These are phyloP conservation scores for Campodea augens DNA, from an alignment of 1,140 invertebrate genomes.

Conservation along the genomic window DNA sequence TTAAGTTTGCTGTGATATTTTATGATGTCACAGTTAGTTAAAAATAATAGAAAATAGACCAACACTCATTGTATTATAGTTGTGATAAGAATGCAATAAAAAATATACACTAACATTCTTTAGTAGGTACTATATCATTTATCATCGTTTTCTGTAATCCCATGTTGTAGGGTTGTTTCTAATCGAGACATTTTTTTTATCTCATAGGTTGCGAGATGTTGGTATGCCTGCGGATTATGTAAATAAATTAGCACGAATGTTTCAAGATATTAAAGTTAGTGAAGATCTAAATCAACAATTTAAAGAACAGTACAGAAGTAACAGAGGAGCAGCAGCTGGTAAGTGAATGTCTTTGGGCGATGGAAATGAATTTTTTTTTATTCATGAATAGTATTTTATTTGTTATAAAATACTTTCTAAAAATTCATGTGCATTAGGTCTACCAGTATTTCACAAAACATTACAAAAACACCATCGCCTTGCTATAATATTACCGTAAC, in stretches of 20 bases:
- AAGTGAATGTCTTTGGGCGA: constrained; percentile 18
- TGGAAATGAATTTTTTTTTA: no score
- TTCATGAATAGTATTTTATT: no score
- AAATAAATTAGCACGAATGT: constrained; percentile 92
- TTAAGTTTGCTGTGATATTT: background rate
- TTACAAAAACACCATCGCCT: no score
- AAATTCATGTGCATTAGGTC: no score
- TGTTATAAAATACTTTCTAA: no score
- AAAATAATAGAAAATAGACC: background rate
- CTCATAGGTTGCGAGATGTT: constrained; percentile 49
- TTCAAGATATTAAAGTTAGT: constrained; percentile 97
- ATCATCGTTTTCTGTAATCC: background rate
- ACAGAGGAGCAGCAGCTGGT: constrained; percentile 33
- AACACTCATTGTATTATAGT: background rate
- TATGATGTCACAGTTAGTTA: background rate
- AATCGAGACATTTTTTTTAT: constrained; percentile 6
- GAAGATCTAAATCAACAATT: constrained; percentile 95
- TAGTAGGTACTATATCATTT: background rate
- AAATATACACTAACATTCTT: background rate
- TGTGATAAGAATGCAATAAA: background rate
- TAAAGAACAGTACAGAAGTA: constrained; percentile 40
- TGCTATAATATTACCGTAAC: no score
- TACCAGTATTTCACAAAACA: no score
- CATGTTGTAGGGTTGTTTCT: background rate
- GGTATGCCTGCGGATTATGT: constrained; percentile 99